phyloP scores from a whole-genome alignment of 2,113 vertebrate genomes.

The Tetraodon nigroviridis region DNA sequence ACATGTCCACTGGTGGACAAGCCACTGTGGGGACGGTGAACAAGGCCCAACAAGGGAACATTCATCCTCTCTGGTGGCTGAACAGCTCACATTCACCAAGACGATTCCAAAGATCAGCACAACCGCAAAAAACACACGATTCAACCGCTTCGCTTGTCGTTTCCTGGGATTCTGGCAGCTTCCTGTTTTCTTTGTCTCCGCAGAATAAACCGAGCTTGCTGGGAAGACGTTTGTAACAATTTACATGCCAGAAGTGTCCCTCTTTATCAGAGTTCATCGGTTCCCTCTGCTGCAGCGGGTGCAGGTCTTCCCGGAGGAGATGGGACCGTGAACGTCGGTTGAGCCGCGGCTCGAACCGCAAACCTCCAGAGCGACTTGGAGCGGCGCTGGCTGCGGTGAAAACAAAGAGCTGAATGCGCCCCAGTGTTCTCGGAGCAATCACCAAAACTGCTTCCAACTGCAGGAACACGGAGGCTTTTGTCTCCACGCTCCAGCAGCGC shows the following conservation, averaged over 20 bases:
- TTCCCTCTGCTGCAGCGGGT: too few species aligned
- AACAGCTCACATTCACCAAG: too few species aligned
- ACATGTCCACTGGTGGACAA: constrained; percentile 42
- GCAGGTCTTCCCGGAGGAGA: too few species aligned
- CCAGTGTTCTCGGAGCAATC: constrained; percentile 31
- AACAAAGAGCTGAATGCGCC: constrained; percentile 27
- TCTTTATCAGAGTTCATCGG: too few species aligned
- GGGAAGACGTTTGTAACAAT: background rate
- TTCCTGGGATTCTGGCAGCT: background rate
- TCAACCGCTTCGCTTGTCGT: background rate
- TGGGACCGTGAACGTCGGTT: too few species aligned
- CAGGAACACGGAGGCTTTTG: constrained; percentile 6
- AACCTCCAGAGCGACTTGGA: constrained; percentile 26
- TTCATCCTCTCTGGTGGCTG: constrained; percentile 15
- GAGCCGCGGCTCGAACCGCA: constrained; percentile 30
- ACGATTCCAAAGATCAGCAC: background rate
- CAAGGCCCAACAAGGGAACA: constrained; percentile 42
- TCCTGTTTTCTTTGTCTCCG: background rate
- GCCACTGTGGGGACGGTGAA: constrained; percentile 31
- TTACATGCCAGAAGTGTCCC: constrained; percentile 4
- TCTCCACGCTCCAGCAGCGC: constrained; percentile 5
- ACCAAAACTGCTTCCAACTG: constrained; percentile 19
- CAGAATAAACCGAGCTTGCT: background rate
- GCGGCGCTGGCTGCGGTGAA: constrained; percentile 1
- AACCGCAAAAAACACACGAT: background rate